Conservation (phyloP, 64 coral and sea anemone genomes). For the Orbicella faveolata region DNA sequence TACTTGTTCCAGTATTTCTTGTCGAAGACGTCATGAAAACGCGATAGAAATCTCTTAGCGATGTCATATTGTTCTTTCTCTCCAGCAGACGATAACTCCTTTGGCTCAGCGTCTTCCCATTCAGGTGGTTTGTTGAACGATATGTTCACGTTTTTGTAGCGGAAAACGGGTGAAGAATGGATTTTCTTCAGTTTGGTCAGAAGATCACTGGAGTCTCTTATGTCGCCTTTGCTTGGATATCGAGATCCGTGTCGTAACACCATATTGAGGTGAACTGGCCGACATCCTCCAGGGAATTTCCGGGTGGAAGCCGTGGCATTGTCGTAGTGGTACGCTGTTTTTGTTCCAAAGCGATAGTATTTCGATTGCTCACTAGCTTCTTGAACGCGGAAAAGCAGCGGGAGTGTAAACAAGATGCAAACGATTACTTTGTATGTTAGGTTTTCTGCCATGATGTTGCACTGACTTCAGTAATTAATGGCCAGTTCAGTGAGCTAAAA, state of each 20-base stretch:
- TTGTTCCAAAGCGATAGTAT: constrained; percentile 34
- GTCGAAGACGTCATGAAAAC: constrained; percentile 37
- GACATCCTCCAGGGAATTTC: constrained; percentile 15
- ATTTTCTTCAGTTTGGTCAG: constrained; percentile 53
- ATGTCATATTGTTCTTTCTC: constrained; percentile 61
- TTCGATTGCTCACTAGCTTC: background rate
- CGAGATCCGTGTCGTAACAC: constrained; percentile 61
- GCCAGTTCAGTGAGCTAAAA: too few species aligned
- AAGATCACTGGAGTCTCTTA: constrained; percentile 6
- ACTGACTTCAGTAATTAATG: too few species aligned
- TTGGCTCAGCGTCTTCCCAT: constrained; percentile 29
- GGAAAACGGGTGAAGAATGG: constrained; percentile 30
- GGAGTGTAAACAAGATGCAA: too few species aligned
- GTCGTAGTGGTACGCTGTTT: constrained; percentile 41
- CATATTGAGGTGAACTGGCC: constrained; percentile 60
- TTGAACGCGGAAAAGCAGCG: too few species aligned
- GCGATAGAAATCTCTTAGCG: constrained; percentile 47
- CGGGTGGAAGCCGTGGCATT: background rate
- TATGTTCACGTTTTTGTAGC: constrained; percentile 45
- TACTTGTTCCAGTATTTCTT: constrained; percentile 61
- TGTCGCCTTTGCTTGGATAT: constrained; percentile 48
- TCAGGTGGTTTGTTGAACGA: constrained; percentile 8
- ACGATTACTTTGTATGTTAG: too few species aligned
- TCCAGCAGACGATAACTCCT: constrained; percentile 39
- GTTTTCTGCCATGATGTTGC: too few species aligned